These are phyloP conservation scores for Drosophila helvetica DNA, from an alignment of 2,888 invertebrate species.

Conservation along the genomic window DNA sequence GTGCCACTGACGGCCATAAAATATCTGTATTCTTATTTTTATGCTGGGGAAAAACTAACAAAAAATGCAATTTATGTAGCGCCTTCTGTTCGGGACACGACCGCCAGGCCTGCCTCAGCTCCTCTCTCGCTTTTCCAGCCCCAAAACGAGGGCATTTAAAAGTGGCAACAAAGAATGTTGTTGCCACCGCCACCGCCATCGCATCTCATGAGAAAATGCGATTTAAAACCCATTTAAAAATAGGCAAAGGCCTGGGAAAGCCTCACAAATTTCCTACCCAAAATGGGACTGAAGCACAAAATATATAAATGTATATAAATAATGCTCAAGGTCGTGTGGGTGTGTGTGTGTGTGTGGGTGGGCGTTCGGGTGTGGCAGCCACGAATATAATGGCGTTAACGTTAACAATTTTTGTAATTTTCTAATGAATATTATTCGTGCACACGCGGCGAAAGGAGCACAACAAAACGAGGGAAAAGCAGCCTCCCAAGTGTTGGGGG, in stretches of 20 bases:
- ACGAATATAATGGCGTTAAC: slow-evolving; percentile 45
- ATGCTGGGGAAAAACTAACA: slow-evolving; percentile 52
- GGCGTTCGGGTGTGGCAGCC: slow-evolving; percentile 16
- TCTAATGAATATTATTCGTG: slow-evolving; percentile 62
- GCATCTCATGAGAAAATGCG: slow-evolving; percentile 15
- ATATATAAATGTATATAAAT: slow-evolving; percentile 49
- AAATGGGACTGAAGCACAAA: slow-evolving; percentile 27
- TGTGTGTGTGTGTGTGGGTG: background rate
- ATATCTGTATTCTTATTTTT: slow-evolving; percentile 11
- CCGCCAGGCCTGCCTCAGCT: too few species aligned
- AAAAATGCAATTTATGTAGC: slow-evolving; percentile 62
- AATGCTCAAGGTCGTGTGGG: slow-evolving; percentile 40
- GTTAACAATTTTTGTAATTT: slow-evolving; percentile 54
- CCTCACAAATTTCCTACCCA: background rate
- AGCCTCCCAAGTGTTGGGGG: slow-evolving; percentile 36
- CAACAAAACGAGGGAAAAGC: slow-evolving; percentile 20
- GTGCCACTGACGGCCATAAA: slow-evolving; percentile 23
- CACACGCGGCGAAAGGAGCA: slow-evolving; percentile 16
- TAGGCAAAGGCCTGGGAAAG: slow-evolving; percentile 8
- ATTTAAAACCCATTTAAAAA: slow-evolving; percentile 44
- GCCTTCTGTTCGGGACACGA: slow-evolving; percentile 21
- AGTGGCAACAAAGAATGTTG: slow-evolving; percentile 14
- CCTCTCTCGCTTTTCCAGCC: background rate
- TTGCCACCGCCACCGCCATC: slow-evolving; percentile 1
- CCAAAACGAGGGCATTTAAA: slow-evolving; percentile 7